Evolutionary conservation across 2,888 invertebrate genomes (phyloP), one percentile per base, ranked within the genome.

Genomic region (Petrolisthes cinctipes): DNA sequence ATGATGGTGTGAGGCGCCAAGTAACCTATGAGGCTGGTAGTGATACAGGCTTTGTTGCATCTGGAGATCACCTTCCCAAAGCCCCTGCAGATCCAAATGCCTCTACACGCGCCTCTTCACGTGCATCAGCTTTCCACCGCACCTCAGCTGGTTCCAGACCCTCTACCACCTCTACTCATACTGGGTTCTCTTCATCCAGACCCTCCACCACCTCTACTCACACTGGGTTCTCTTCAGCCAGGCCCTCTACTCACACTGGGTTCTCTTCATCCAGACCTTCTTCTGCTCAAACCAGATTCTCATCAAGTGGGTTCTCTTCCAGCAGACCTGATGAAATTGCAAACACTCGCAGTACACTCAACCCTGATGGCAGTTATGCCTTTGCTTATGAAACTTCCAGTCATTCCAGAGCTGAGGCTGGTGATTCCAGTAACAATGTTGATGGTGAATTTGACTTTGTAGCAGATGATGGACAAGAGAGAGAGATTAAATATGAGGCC

Each of bases 31-130:
- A 89, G 79, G 91, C 91, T 5, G 91, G 91, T 11, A 83, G 91
- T 11, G 85, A 82, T 20, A 86, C 79, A n/a, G 91, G 91, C 20
- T 91, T 91, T 80, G 23, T 89, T 37, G 90, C 91, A 81, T 83
- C 80, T 6, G 91, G 90, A 11, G 92, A 91, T 78, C 91, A 91
- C 83, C 89, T 92, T 51, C 91, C 91, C 82, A 79, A 76, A 11
- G 81, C 88, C 14, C 88, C 85, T 37, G 66, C 79, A 23, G 56
- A 81, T n/a, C 53, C 86, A 54, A n/a, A 20, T 9, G 4, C 23
- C 61, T 7, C 14, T 57, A 20, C n/a, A 7, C 54, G 56, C 20
- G 78, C 79, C 66, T 17, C 51, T 23, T 80, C 54, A 4, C 73
- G 54, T n/a, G 82, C 66, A 11, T 20, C 82, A 37, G 20, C 82